phyloP scores from a whole-genome alignment of 30 jellyfish, hydroid and myxozoan species.

The Aurelia aurita region DNA sequence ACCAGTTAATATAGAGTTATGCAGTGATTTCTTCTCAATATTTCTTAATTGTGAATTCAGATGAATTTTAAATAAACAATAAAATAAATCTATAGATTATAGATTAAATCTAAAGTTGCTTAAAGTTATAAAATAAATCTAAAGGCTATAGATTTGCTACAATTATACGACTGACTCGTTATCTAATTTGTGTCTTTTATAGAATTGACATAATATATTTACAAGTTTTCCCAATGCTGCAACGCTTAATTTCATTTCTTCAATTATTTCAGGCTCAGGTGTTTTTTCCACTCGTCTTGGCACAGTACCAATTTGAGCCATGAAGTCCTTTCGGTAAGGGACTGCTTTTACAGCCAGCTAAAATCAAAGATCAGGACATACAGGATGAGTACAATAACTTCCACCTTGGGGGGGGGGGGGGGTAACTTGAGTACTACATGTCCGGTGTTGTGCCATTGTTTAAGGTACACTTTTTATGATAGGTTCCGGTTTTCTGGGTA shows the following conservation, averaged over 20 bases:
- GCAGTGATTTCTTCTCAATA: too few relatives aligned
- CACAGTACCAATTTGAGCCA: slow-evolving; percentile 46
- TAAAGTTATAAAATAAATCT: too few relatives aligned
- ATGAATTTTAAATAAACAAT: background rate
- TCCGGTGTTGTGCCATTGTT: too few relatives aligned
- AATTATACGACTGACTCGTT: slow-evolving; percentile 63
- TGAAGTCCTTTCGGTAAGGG: slow-evolving; percentile 87
- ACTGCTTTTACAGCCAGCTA: slow-evolving; percentile 94
- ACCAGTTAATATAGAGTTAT: too few relatives aligned
- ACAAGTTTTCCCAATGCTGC: slow-evolving; percentile 81
- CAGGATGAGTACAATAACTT: background rate
- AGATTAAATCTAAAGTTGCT: too few relatives aligned
- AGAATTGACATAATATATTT: slow-evolving; percentile 72
- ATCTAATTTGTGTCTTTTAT: slow-evolving; percentile 79
- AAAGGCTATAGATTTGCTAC: too few relatives aligned
- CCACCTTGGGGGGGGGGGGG: background rate
- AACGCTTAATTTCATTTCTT: slow-evolving; percentile 78
- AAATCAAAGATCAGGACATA: background rate
- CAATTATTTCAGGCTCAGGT: slow-evolving; percentile 58
- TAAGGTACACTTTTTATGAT: too few relatives aligned
- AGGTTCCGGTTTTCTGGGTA: too few relatives aligned
- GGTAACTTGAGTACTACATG: too few relatives aligned
- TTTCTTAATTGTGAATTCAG: too few relatives aligned
- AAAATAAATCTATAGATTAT: background rate
- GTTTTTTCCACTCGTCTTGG: background rate